Evolutionary conservation across 1,140 invertebrate genomes (phyloP), one percentile per base, ranked within the genome.

Genomic region (Aplysia californica): DNA sequence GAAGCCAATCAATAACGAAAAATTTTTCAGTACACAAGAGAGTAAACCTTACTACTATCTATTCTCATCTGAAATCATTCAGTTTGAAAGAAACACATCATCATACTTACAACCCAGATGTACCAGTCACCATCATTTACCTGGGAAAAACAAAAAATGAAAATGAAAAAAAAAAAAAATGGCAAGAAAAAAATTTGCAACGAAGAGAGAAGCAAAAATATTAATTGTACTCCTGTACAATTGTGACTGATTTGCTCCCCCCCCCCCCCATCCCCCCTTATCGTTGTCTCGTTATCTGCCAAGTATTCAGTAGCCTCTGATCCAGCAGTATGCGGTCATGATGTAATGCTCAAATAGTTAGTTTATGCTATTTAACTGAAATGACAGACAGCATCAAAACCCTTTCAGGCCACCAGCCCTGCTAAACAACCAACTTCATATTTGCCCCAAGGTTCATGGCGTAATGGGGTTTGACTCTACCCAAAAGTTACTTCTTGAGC

Each of bases 71-170:
- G 10, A 61, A 61, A 18, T 61, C 26, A 61, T 61, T 10, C 15
- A 10, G 10, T 61, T 61, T 26, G 10, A 61, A 6, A 61, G 21
- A 35, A 67, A 39, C 1, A 26, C 10, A n/a, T 1, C 31, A 23
- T 56, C 5, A 33, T 18, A 58, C 50, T 71, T 58, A 71, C 69
- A 41, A 58, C 36, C 69, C 69, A 71, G 2, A 58, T 18, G 35
- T 71, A 71, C 69, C 69, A 71, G 31, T 71, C 69, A 71, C 35
- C 50, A 71, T 71, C 69, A 58, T 71, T 71, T 41, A 21, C 36
- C 69, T 71, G 69, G 31, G 35, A 56, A 36, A 4, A 15, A 44
- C 29, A 15, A 18, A 41, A 41, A 31, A 67, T 31, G 3, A 4
- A 67, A 67, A 36, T 36, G 35, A 67, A 6, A 67, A n/a, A 5